Evolutionary conservation across 2,888 invertebrate genomes (phyloP).

Genomic region (Drosophila aldrichi): DNA sequence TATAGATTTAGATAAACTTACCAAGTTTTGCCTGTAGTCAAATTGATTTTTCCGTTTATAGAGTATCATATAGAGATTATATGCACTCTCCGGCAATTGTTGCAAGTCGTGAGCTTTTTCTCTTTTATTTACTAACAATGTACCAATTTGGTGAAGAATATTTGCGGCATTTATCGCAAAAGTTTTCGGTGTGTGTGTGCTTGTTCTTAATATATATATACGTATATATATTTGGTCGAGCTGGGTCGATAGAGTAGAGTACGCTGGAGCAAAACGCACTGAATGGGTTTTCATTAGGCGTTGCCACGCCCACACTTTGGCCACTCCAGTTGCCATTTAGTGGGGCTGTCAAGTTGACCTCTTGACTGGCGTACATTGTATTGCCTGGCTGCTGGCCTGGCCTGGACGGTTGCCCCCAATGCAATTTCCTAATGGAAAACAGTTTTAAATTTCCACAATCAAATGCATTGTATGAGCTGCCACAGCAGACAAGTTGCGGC

Average conservation of each 20-base stretch:
- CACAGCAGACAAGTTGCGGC: constrained; percentile 24
- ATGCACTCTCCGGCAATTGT: constrained; percentile 23
- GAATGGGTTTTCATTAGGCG: constrained; percentile 40
- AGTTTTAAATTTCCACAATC: constrained; percentile 63
- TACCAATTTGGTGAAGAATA: constrained; percentile 18
- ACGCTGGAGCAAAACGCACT: background rate
- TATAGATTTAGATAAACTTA: too few relatives aligned
- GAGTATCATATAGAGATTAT: constrained; percentile 1
- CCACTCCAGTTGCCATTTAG: constrained; percentile 16
- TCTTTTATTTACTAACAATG: constrained; percentile 18
- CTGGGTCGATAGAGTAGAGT: constrained; percentile 29
- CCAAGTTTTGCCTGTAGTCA: background rate
- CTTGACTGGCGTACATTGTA: constrained; percentile 17
- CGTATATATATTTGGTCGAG: constrained; percentile 17
- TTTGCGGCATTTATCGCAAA: constrained; percentile 15
- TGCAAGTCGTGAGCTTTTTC: constrained; percentile 17
- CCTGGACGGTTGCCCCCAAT: constrained; percentile 1
- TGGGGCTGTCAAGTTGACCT: constrained; percentile 43
- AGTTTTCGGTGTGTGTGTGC: constrained; percentile 1
- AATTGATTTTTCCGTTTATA: background rate
- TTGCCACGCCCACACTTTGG: background rate
- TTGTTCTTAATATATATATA: background rate
- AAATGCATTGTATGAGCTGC: constrained; percentile 61
- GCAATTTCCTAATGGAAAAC: constrained; percentile 70
- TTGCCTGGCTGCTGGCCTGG: background rate